phyloP scores from a whole-genome alignment of 2,797 vertebrate genomes.

The Tokudaia muenninki region DNA sequence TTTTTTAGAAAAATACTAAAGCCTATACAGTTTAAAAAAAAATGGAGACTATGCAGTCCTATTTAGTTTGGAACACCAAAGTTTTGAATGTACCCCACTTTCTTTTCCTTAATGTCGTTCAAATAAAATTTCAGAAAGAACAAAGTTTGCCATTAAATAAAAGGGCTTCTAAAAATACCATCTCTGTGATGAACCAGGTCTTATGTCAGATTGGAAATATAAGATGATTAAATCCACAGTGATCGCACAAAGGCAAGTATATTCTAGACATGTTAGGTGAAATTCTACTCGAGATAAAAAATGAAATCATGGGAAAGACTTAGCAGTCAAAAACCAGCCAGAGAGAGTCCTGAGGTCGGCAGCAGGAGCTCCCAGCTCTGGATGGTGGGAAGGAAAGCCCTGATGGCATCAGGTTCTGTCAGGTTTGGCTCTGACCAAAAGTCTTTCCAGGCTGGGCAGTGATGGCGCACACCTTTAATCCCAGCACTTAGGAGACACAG shows the following conservation, averaged over 20 bases:
- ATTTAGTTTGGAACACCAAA: slow-evolving; percentile 46
- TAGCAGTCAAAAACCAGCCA: slow-evolving; percentile 22
- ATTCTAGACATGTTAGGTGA: background rate
- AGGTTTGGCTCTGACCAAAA: slow-evolving; percentile 9
- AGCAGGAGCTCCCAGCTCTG: background rate
- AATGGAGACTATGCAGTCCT: background rate
- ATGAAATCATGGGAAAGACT: slow-evolving; percentile 50
- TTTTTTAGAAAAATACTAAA: slow-evolving; percentile 60
- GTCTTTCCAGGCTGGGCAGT: background rate
- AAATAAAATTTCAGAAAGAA: slow-evolving; percentile 56
- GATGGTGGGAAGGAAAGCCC: background rate
- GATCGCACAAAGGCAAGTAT: background rate
- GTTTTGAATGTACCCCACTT: slow-evolving; percentile 58
- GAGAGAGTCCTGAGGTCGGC: background rate
- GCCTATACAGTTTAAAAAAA: slow-evolving; percentile 34
- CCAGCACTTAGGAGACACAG: too few species aligned
- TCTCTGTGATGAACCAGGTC: slow-evolving; percentile 24
- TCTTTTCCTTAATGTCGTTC: slow-evolving; percentile 17
- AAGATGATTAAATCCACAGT: background rate
- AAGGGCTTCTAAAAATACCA: background rate
- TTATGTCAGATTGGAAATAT: background rate
- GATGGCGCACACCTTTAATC: too few species aligned
- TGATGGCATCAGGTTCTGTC: background rate
- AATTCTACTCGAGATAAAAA: slow-evolving; percentile 53
- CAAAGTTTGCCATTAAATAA: background rate